A percentile compares a stretch with the other conserved stretches of the same genome.
These are phyloP conservation scores for Ornithoptera priamus DNA, from an alignment of 2,888 invertebrate species.

Conservation along the genomic window DNA sequence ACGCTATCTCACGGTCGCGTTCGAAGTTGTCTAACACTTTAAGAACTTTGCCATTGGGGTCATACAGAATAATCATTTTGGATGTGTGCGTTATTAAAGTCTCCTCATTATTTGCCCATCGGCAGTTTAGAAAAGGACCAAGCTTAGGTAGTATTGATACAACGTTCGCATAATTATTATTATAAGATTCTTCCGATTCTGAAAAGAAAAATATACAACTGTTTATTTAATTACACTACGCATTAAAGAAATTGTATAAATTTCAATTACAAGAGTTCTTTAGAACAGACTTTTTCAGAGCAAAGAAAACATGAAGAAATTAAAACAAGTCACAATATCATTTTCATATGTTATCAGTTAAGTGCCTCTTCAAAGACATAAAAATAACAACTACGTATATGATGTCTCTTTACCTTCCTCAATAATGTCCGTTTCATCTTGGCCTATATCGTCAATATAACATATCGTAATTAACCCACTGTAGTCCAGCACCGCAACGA, in stretches of 20 bases:
- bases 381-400: neutral
- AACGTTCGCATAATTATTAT: conserved; percentile 55
- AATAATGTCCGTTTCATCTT: conserved; percentile 51
- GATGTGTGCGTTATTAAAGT: conserved; percentile 62
- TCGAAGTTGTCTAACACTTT: conserved; percentile 55
- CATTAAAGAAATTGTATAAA: no score
- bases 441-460: conserved; percentile 69
- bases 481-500: conserved; percentile 80
- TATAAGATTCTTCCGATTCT: conserved; percentile 64
- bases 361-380: no score
- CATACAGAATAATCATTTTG: conserved; percentile 61
- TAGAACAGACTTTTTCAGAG: no score
- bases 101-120: conserved; percentile 63
- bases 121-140: conserved; percentile 60
- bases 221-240: no score
- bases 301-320: no score
- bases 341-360: no score
- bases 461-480: conserved; percentile 81
- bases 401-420: conserved; percentile 57
- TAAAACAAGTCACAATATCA: no score
- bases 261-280: no score
- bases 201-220: conserved; percentile 29
- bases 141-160: conserved; percentile 53
- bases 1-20: conserved; percentile 51
- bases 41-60: conserved; percentile 49